Conservation (phyloP, 1,140 invertebrate species). For the Anoplophora glabripennis region DNA sequence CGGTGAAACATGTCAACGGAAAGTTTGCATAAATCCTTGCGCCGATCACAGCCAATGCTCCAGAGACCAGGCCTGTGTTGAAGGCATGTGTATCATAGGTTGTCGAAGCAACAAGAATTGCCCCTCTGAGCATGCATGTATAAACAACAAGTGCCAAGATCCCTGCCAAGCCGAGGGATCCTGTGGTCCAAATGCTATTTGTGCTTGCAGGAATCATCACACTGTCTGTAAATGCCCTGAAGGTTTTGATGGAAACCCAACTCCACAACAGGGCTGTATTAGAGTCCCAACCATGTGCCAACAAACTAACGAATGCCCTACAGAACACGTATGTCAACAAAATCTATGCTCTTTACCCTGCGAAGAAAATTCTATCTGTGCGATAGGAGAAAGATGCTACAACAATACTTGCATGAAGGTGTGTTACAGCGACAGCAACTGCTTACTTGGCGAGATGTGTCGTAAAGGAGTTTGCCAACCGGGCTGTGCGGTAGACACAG, state of each 20-base stretch:
- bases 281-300: conserved; percentile 67
- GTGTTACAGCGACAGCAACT: conserved; percentile 86
- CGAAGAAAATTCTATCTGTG: conserved; percentile 66
- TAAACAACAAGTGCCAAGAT: conserved; percentile 80
- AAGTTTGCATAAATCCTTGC: conserved; percentile 74
- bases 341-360: conserved; percentile 75
- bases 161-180: conserved; percentile 72
- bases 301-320: conserved; percentile 65
- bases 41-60: conserved; percentile 77
- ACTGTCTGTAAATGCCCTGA: conserved; percentile 74
- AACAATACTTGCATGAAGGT: conserved; percentile 78
- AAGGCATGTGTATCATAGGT: conserved; percentile 74
- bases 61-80: conserved; percentile 73
- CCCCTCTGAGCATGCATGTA: conserved; percentile 68
- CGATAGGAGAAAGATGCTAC: conserved; percentile 77
- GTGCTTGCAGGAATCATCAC: conserved; percentile 67
- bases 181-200: conserved; percentile 83
- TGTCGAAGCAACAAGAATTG: conserved; percentile 82
- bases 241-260: conserved; percentile 83
- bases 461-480: conserved; percentile 73
- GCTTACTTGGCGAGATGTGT: conserved; percentile 83
- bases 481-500: conserved; percentile 77
- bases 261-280: conserved; percentile 83
- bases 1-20: conserved; percentile 76
- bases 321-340: conserved; percentile 69